phyloP scores from a whole-genome alignment of 1,140 invertebrate species.

The Trinorchestia longiramus region DNA sequence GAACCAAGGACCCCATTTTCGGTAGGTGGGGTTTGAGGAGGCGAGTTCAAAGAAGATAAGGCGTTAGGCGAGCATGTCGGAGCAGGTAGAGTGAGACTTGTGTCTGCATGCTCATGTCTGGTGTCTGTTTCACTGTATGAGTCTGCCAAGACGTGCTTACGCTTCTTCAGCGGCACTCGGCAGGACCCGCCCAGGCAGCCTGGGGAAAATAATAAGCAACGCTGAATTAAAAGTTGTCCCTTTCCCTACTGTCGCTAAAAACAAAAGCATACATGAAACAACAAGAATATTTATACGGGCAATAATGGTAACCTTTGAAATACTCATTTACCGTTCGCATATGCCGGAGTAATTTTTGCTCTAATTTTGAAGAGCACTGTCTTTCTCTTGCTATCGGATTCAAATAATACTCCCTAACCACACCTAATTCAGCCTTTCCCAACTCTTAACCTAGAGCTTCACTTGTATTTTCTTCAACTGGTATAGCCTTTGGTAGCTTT shows the following conservation, averaged over 20 bases:
- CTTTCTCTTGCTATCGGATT: no score
- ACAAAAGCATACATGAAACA: no score
- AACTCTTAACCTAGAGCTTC: no score
- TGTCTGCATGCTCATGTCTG: background rate
- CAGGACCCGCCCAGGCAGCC: background rate
- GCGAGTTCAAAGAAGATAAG: background rate
- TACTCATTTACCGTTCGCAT: no score
- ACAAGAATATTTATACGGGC: no score
- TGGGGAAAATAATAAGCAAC: background rate
- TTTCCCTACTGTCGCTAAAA: background rate
- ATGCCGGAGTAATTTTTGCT: no score
- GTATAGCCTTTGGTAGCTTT: no score
- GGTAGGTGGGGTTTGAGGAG: slow-evolving; percentile 13
- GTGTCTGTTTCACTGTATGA: background rate
- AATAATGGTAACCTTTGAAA: no score
- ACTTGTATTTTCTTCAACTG: no score
- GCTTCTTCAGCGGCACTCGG: slow-evolving; percentile 20
- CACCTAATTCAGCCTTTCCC: no score
- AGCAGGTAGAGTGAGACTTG: background rate
- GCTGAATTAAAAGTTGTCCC: background rate
- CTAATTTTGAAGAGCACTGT: no score
- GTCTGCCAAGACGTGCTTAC: slow-evolving; percentile 26
- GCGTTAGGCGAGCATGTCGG: background rate
- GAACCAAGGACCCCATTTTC: background rate
- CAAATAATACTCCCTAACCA: no score